A percentile compares a stretch with the other conserved stretches of the same genome.
phyloP scores from a whole-genome alignment of 2,113 vertebrate genomes.

The Strix uralensis region DNA sequence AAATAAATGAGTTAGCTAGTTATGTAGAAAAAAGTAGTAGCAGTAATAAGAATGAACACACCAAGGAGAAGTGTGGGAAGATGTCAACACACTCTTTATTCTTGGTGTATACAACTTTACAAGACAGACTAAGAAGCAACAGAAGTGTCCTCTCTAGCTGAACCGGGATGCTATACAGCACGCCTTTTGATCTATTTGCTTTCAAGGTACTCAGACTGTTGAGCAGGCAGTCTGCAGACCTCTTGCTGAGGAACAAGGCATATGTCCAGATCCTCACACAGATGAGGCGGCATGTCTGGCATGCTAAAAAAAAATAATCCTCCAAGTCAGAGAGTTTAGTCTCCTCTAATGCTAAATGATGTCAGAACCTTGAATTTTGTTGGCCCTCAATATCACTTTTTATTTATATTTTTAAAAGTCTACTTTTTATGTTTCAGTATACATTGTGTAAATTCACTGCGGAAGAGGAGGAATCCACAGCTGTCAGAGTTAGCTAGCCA shows the following conservation, averaged over 20 bases:
- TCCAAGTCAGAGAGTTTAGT: background rate
- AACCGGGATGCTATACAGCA: background rate
- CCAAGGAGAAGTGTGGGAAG: background rate
- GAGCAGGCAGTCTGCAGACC: background rate
- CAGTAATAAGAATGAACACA: fast-evolving
- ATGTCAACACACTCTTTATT: background rate
- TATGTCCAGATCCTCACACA: background rate
- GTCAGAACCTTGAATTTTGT: background rate
- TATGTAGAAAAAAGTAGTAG: background rate
- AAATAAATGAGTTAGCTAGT: background rate
- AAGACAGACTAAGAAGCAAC: background rate
- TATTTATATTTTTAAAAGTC: background rate
- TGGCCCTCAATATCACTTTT: background rate
- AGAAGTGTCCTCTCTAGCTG: background rate
- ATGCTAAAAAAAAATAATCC: background rate
- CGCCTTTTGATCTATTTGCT: background rate
- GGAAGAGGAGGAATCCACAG: background rate
- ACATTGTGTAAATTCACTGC: background rate
- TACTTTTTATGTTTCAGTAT: background rate
- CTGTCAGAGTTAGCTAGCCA: background rate
- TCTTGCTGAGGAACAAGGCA: background rate
- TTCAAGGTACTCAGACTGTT: background rate
- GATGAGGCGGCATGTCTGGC: background rate
- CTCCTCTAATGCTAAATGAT: background rate
- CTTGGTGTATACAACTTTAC: background rate